Conservation (phyloP, 2,113 vertebrate species). For the Caranx ignobilis region DNA sequence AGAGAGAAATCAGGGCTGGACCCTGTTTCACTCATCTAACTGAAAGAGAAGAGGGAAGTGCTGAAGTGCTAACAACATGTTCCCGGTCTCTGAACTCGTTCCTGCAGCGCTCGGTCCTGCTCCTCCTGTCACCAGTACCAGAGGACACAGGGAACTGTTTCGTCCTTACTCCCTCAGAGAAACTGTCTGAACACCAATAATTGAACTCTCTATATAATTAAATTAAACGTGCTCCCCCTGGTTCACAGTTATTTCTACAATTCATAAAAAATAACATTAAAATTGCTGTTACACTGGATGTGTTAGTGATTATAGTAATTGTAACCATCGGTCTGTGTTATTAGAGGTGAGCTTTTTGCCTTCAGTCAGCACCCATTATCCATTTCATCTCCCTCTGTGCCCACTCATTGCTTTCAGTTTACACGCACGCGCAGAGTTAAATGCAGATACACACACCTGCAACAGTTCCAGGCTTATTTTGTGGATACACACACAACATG, state of each 20-base stretch:
- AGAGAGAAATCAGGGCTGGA: no score
- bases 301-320: slow-evolving; percentile 56
- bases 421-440: not conserved
- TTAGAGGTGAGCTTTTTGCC: slow-evolving; percentile 59
- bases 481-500: not conserved
- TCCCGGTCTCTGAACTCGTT: no score
- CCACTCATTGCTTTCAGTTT: slow-evolving; percentile 35
- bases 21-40: no score
- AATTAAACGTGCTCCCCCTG: slow-evolving; percentile 39
- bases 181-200: slow-evolving; percentile 10
- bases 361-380: slow-evolving; percentile 54
- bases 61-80: no score
- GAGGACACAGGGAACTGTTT: not conserved
- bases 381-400: slow-evolving; percentile 16
- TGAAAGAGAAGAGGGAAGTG: no score
- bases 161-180: not conserved
- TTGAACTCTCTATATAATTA: slow-evolving; percentile 40
- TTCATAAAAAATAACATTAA: slow-evolving; percentile 52
- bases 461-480: not conserved
- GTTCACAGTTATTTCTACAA: slow-evolving; percentile 44
- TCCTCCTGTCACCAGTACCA: not conserved
- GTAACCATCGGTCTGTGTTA: slow-evolving; percentile 40
- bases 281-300: slow-evolving; percentile 31
- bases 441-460: not conserved
- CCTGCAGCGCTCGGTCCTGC: no score